A percentile compares a stretch with the other conserved stretches of the same genome.
phyloP scores from a whole-genome alignment of 2,113 vertebrate genomes.

The Athene noctua region DNA sequence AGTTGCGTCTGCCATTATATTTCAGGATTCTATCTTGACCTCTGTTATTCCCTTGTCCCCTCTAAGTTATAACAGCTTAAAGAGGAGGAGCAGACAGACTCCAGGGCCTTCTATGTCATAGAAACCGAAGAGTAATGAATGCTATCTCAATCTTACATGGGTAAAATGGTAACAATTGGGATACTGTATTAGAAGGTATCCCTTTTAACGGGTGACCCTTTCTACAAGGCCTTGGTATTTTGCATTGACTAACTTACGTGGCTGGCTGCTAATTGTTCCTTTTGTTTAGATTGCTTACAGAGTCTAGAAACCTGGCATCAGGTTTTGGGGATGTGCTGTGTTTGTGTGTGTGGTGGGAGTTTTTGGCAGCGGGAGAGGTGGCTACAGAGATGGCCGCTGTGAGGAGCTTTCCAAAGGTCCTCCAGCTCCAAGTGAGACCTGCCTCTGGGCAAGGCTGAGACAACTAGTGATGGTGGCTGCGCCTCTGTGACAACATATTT shows the following conservation, averaged over 20 bases:
- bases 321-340: not conserved
- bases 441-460: too few relatives aligned
- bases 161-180: not conserved
- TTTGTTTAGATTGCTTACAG: not conserved
- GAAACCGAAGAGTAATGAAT: not conserved
- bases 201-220: not conserved
- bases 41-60: not conserved
- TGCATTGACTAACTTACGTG: not conserved
- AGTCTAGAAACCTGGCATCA: not conserved
- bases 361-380: too few relatives aligned
- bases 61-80: not conserved
- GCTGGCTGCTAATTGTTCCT: not conserved
- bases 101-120: not conserved
- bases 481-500: too few relatives aligned
- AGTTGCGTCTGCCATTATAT: not conserved
- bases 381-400: too few relatives aligned
- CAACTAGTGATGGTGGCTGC: too few relatives aligned
- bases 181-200: not conserved
- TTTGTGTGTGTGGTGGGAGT: too few relatives aligned
- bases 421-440: too few relatives aligned
- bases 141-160: not conserved
- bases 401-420: too few relatives aligned
- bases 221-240: not conserved
- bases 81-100: not conserved
- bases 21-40: not conserved